phyloP scores from a whole-genome alignment of 2,888 invertebrate genomes.

The Elgonia sp. region DNA sequence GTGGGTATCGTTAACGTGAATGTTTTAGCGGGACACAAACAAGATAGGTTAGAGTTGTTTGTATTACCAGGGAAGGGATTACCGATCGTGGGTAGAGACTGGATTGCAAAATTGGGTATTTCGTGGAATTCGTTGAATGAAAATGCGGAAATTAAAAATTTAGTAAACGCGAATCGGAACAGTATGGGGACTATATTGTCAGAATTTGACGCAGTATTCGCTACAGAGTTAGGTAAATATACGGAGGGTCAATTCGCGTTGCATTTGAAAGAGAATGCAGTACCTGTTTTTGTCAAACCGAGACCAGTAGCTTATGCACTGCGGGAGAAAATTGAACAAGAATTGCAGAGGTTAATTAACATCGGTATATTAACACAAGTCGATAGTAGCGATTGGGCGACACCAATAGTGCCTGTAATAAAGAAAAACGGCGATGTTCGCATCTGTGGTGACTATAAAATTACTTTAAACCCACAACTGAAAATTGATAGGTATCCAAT shows the following conservation, averaged over 20 bases:
- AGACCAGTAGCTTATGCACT: constrained; percentile 64
- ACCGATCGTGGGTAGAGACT: constrained; percentile 52
- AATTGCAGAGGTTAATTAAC: constrained; percentile 60
- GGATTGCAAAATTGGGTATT: constrained; percentile 10
- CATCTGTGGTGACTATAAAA: constrained; percentile 79
- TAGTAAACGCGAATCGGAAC: background rate
- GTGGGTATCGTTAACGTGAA: constrained; percentile 13
- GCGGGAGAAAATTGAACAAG: constrained; percentile 34
- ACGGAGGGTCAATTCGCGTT: constrained; percentile 62
- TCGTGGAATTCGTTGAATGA: background rate
- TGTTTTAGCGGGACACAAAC: background rate
- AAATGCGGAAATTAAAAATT: background rate
- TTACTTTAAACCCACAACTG: constrained; percentile 79
- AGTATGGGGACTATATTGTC: background rate
- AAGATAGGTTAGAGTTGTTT: background rate
- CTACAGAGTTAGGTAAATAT: constrained; percentile 46
- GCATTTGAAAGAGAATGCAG: constrained; percentile 34
- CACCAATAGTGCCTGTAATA: constrained; percentile 45
- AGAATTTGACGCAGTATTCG: constrained; percentile 47
- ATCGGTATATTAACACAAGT: constrained; percentile 43
- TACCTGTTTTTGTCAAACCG: constrained; percentile 66
- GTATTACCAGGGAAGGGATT: background rate
- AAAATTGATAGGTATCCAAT: constrained; percentile 78
- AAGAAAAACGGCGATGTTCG: constrained; percentile 59
- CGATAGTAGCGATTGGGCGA: constrained; percentile 36